Evolutionary conservation across 2,888 invertebrate species (phyloP).

Genomic region (Sarcophaga subvicina): DNA sequence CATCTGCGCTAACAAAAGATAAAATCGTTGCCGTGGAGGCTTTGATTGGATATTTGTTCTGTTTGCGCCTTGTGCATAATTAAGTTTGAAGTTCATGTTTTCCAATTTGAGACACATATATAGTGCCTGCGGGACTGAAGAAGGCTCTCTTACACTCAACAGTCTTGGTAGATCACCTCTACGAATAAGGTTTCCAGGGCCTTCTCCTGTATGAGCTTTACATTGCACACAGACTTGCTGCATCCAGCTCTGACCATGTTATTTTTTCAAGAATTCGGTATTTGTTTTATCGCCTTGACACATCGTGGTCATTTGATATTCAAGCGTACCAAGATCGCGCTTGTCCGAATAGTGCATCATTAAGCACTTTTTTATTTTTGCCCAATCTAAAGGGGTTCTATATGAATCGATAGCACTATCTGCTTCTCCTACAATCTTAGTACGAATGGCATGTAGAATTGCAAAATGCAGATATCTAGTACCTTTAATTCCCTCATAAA

Average conservation of each 20-base stretch:
- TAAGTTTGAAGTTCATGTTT: too few species aligned
- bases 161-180: too few species aligned
- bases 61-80: conserved; percentile 21
- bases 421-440: conserved; percentile 22
- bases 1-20: conserved; percentile 15
- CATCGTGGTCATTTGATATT: conserved; percentile 33
- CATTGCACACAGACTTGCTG: conserved; percentile 1
- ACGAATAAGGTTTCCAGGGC: too few species aligned
- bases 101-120: conserved; percentile 14
- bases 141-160: too few species aligned
- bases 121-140: not conserved
- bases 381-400: conserved; percentile 18
- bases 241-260: not conserved
- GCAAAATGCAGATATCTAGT: too few species aligned
- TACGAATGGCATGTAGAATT: not conserved
- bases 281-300: conserved; percentile 30
- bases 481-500: too few species aligned
- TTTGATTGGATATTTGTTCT: not conserved
- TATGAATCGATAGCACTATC: conserved; percentile 35
- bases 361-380: conserved; percentile 19
- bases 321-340: conserved; percentile 16
- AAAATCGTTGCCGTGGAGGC: conserved; percentile 18
- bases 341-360: conserved; percentile 16
- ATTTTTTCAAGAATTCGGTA: conserved; percentile 26
- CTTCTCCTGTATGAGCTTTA: not conserved